Conservation (phyloP, 2,113 vertebrate species). For the mouse (Mus musculus) region DNA sequence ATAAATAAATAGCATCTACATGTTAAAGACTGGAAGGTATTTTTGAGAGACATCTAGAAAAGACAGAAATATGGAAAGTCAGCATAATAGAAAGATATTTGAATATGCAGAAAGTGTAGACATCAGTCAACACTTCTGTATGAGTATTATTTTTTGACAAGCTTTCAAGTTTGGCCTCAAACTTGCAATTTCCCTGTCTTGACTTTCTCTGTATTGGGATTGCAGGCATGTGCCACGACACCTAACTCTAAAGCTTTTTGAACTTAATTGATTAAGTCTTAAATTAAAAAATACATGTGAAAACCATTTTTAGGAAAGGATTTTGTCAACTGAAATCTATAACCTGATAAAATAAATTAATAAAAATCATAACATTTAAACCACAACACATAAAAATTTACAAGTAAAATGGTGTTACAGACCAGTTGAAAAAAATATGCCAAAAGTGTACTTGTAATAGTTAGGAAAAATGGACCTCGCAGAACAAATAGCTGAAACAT, state of each 20-base stretch:
- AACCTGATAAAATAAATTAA: constrained; percentile 6
- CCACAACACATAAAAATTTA: not conserved
- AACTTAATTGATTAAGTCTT: not conserved
- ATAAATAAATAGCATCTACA: not conserved
- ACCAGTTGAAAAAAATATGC: not conserved
- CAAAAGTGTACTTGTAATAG: not conserved
- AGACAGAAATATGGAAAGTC: not conserved
- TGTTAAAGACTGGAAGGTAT: constrained; percentile 3
- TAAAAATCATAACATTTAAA: constrained; percentile 8
- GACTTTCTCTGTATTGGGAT: not conserved
- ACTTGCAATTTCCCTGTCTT: not conserved
- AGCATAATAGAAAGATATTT: constrained; percentile 4
- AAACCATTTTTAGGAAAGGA: not conserved
- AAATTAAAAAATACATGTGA: not conserved
- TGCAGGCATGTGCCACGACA: not conserved
- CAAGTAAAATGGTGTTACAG: not conserved
- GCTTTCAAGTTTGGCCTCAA: not conserved
- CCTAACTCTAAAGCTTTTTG: not conserved
- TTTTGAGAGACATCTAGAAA: not conserved
- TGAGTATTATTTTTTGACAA: not conserved
- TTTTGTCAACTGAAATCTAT: not conserved
- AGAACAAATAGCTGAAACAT: not conserved
- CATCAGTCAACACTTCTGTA: not conserved
- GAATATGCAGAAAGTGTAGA: not conserved
- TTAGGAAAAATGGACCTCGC: not conserved